Percentiles rank a stretch among this genome's conserved stretches.
These are phyloP conservation scores for Sclerodermus sp. DNA, from an alignment of 2,888 invertebrate species.

Conservation along the genomic window DNA sequence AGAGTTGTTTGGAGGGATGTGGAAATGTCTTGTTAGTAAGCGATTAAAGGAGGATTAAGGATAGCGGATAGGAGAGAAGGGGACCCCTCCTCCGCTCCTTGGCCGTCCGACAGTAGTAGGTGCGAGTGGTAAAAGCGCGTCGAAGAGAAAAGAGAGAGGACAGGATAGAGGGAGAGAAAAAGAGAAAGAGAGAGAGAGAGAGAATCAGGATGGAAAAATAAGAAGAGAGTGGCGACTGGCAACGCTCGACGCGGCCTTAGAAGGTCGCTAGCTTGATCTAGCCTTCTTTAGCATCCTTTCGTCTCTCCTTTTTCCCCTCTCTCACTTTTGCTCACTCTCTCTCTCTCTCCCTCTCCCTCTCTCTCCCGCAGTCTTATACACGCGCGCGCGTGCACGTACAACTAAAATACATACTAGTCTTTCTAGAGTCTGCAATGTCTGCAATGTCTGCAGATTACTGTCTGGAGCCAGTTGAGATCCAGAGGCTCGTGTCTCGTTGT, in stretches of 20 bases:
- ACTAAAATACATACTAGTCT: too few relatives aligned
- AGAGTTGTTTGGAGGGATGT: too few relatives aligned
- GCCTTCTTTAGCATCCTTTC: constrained; percentile 50
- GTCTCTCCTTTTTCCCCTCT: constrained; percentile 12
- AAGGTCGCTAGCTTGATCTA: constrained; percentile 51
- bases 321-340: not conserved
- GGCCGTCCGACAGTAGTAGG: not conserved
- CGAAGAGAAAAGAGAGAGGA: constrained; percentile 7
- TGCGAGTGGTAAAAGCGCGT: constrained; percentile 15
- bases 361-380: not conserved
- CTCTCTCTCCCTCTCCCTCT: constrained; percentile 14
- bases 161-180: constrained; percentile 6
- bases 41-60: too few relatives aligned
- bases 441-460: too few relatives aligned
- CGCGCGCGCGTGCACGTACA: not conserved
- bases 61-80: not conserved
- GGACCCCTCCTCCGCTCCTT: not conserved
- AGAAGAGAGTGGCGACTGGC: constrained; percentile 35
- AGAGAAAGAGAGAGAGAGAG: constrained; percentile 2
- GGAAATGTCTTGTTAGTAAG: not conserved
- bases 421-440: too few relatives aligned
- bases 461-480: not conserved
- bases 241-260: constrained; percentile 48
- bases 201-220: constrained; percentile 23
- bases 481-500: not conserved